Evolutionary conservation across 1,140 invertebrate genomes (phyloP).

Genomic region (Cataglyphis hispanica): DNA sequence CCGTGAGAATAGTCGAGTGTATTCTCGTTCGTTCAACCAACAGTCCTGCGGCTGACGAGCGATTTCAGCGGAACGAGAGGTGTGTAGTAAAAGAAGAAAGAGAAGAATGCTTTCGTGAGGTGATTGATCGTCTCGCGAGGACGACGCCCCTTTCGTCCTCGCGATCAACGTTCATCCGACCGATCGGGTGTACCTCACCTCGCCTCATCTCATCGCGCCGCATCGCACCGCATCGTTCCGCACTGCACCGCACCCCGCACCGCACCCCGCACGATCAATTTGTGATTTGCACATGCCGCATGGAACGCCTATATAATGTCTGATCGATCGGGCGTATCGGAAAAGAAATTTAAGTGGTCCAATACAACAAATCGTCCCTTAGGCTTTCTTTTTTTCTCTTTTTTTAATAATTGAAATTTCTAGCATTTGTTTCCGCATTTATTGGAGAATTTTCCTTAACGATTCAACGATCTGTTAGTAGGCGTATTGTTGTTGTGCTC

Average conservation of each 20-base stretch:
- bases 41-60: slow-evolving; percentile 61
- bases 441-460: background rate
- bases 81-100: slow-evolving; percentile 28
- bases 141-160: slow-evolving; percentile 66
- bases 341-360: slow-evolving; percentile 11
- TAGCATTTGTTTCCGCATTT: background rate
- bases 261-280: slow-evolving; percentile 63
- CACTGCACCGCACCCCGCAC: slow-evolving; percentile 41
- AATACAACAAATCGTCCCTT: background rate
- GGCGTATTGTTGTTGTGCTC: too few relatives aligned
- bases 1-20: slow-evolving; percentile 47
- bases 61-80: slow-evolving; percentile 53
- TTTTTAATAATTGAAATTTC: slow-evolving; percentile 24
- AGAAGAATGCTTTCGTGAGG: slow-evolving; percentile 66
- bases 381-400: too few relatives aligned
- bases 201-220: slow-evolving; percentile 34
- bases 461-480: background rate
- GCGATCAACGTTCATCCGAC: slow-evolving; percentile 55
- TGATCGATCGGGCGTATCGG: slow-evolving; percentile 65
- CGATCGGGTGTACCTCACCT: slow-evolving; percentile 55
- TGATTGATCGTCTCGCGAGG: slow-evolving; percentile 75
- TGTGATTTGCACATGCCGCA: slow-evolving; percentile 62
- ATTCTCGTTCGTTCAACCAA: slow-evolving; percentile 57
- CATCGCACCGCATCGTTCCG: slow-evolving; percentile 29
- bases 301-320: slow-evolving; percentile 34